Base-by-base conservation (phyloP, 2,888 invertebrate species). In the Timema podura region DNA sequence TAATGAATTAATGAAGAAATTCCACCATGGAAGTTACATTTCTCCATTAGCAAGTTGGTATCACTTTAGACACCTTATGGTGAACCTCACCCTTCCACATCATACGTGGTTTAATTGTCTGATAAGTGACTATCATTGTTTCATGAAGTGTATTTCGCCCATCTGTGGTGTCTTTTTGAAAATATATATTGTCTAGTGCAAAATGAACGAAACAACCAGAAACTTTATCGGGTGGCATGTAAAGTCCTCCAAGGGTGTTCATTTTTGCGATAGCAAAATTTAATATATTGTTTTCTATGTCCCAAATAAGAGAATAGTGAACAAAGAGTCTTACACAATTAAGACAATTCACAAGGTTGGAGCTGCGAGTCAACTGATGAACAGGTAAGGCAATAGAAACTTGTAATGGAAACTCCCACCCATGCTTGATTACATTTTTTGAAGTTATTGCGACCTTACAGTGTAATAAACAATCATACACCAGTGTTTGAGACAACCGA, bases 321-420 rank as follows among this genome's bases (percentile, higher is more conserved):
- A 54, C 54, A 8, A 16, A 54, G 2, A 54, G 54, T 54, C 54
- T 6, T n/a, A 11, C 13, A 7, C 5, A 54, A 54, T 54, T 1
- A 16, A 54, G n/a, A 16, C n/a, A 11, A 54, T 54, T 54, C 16
- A 54, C n/a, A 54, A 54, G 5, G 6, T 10, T 54, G 9, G 54
- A n/a, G 13, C 54, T 54, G n/a, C 54, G 6, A 54, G 54, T 54
- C 54, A 54, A 54, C 54, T 54, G 54, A 6, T 54, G 16, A 54
- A 54, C 54, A 54, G 54, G 6, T 3, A 54, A 30, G 30, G 30
- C 30, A 30, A 30, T 30, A 30, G 30, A 30, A 30, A 30, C 30
- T 30, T 30, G 30, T 30, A 30, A 30, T 30, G 30, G 30, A 30
- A 30, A 30, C 30, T 30, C 7, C 15, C n/a, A n/a, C n/a, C 7